Evolutionary conservation across 2,113 vertebrate species (phyloP).

Genomic region (Orcinus orca): DNA sequence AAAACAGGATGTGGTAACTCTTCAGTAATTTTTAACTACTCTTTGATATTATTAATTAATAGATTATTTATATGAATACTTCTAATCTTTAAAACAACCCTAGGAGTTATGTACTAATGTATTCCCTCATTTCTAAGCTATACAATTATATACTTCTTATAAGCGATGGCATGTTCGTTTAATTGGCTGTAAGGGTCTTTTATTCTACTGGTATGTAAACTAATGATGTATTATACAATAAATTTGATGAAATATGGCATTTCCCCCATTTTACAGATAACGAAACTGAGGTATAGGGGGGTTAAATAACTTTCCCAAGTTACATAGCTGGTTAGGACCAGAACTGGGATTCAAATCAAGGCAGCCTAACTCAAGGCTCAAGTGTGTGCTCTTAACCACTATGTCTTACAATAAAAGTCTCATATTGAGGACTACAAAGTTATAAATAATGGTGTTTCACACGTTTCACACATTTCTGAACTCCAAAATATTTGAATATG

Average conservation of each 20-base stretch:
- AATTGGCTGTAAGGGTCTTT: neutral
- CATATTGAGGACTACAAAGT: neutral
- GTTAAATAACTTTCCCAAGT: neutral
- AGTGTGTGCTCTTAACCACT: neutral
- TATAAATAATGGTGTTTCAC: neutral
- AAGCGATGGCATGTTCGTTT: neutral
- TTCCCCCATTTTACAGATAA: neutral
- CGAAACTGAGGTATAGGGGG: neutral
- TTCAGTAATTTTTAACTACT: neutral
- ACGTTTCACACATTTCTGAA: neutral
- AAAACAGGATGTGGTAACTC: neutral
- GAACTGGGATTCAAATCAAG: neutral
- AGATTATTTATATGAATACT: neutral
- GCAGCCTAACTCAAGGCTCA: neutral
- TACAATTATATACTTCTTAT: neutral
- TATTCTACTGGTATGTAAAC: neutral
- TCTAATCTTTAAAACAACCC: neutral
- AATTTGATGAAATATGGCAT: neutral
- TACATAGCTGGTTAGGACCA: neutral
- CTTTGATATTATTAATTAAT: slow-evolving; percentile 23
- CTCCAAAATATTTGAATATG: neutral
- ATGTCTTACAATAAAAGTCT: neutral
- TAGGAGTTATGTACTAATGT: neutral
- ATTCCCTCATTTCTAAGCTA: slow-evolving; percentile 11
- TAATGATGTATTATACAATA: neutral